Evolutionary conservation across 2,113 vertebrate species (phyloP).

Genomic region (Poeciliopsis prolifica): DNA sequence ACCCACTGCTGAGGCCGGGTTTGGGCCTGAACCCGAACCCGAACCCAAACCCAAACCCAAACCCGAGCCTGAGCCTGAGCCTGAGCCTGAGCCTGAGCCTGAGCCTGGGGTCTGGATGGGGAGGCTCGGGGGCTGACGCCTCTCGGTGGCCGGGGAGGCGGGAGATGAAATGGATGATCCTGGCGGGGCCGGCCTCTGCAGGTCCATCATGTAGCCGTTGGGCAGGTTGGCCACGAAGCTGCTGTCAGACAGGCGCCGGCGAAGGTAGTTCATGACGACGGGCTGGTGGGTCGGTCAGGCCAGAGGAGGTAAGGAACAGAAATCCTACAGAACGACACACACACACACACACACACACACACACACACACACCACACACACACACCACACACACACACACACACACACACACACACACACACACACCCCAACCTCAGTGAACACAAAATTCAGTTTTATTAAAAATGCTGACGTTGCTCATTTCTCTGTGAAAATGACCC

Average conservation of each 20-base stretch:
- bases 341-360: not conserved
- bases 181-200: constrained; percentile 85
- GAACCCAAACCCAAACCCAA: constrained; percentile 45
- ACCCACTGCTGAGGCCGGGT: constrained; percentile 30
- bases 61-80: constrained; percentile 48
- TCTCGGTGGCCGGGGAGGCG: constrained; percentile 72
- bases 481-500: too few relatives aligned
- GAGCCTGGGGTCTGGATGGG: constrained; percentile 73
- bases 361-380: not conserved
- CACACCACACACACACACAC: not conserved
- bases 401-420: not conserved
- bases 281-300: constrained; percentile 66
- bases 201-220: constrained; percentile 96
- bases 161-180: constrained; percentile 88
- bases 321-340: constrained; percentile 18
- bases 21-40: constrained; percentile 15
- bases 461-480: too few relatives aligned
- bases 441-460: not conserved
- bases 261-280: constrained; percentile 92
- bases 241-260: constrained; percentile 94
- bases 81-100: constrained; percentile 17
- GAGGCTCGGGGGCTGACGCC: constrained; percentile 80
- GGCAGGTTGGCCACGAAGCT: constrained; percentile 97
- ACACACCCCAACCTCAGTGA: not conserved
- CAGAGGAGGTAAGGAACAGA: constrained; percentile 23